Conservation (phyloP, 2,888 invertebrate genomes). For the Ariolimax columbianus region DNA sequence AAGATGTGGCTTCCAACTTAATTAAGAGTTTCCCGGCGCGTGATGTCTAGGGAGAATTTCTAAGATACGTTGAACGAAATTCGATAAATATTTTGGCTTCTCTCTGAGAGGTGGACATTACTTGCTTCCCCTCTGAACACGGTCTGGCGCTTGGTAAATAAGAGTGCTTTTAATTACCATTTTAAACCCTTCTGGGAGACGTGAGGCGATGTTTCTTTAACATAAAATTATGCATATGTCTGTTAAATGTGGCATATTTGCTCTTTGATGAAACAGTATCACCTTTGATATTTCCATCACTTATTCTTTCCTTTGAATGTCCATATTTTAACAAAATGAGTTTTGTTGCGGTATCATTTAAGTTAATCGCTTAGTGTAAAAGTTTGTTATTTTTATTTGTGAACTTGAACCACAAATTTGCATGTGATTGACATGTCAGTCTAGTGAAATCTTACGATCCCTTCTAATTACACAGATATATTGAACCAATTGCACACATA, state of each 20-base stretch:
- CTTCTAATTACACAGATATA: no score
- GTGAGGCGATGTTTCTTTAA: background rate
- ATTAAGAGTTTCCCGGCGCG: conserved; percentile 21
- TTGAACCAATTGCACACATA: no score
- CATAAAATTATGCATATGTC: background rate
- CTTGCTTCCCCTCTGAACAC: conserved; percentile 3
- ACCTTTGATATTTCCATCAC: background rate
- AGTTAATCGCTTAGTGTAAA: no score
- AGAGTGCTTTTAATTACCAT: conserved; percentile 19
- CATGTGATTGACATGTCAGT: no score
- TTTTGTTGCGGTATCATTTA: no score
- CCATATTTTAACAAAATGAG: no score
- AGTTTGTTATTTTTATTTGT: no score
- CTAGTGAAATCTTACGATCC: no score
- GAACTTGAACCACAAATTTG: no score
- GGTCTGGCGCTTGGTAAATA: conserved; percentile 15
- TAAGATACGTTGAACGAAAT: conserved; percentile 16
- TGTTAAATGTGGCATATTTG: background rate
- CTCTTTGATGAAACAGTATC: background rate
- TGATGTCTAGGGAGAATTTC: background rate
- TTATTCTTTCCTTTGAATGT: no score
- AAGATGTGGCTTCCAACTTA: conserved; percentile 33
- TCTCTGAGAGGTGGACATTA: background rate
- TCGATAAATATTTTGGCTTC: conserved; percentile 35
- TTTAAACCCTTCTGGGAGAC: background rate